Conservation (phyloP, 2,888 invertebrate genomes). For the Rhagium mordax region DNA sequence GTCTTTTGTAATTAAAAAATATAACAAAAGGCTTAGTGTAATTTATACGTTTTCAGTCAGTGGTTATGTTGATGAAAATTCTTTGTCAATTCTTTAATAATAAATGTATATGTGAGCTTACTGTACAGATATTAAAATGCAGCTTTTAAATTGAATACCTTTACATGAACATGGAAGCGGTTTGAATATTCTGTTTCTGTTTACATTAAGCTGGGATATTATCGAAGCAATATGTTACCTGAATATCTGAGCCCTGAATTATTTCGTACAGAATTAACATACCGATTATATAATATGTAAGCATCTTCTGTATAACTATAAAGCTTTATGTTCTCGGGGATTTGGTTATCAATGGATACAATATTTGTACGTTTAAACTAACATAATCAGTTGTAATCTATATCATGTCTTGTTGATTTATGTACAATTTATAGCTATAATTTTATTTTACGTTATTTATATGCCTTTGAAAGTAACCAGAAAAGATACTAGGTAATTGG, state of each 20-base stretch:
- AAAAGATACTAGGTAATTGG: too few species aligned
- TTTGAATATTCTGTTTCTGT: neutral
- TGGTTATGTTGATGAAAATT: neutral
- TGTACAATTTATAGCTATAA: too few species aligned
- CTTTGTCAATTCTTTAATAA: neutral
- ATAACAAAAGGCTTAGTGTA: too few species aligned
- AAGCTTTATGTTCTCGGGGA: neutral
- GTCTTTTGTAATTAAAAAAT: too few species aligned
- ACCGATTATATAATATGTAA: neutral
- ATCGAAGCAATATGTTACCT: neutral
- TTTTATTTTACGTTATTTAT: too few species aligned
- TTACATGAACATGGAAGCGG: neutral
- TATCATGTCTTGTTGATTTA: too few species aligned
- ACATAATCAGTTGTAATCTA: too few species aligned
- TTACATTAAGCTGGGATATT: neutral
- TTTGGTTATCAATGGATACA: neutral
- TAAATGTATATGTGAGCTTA: neutral
- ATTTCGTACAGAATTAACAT: neutral
- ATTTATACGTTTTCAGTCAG: too few species aligned
- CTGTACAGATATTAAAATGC: neutral
- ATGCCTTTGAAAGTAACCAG: too few species aligned
- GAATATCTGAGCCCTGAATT: neutral
- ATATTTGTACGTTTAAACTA: too few species aligned
- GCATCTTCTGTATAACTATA: neutral
- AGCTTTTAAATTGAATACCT: neutral